These are phyloP conservation scores for Cardinalis cardinalis DNA, from an alignment of 2,113 vertebrate genomes.

Conservation along the genomic window DNA sequence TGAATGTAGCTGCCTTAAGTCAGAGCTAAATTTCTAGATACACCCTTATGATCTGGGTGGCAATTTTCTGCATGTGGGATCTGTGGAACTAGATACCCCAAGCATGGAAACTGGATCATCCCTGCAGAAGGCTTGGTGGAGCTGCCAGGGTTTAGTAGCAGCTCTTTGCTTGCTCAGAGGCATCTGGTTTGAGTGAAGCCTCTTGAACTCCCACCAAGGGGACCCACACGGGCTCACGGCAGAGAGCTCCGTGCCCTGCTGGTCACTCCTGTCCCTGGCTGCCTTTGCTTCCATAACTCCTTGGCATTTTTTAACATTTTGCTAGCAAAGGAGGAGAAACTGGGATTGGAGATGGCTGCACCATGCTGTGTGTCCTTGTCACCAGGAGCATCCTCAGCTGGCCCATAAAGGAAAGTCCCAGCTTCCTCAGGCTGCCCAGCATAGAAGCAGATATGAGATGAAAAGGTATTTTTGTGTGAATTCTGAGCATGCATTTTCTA, in stretches of 20 bases:
- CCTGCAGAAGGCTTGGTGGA: background rate
- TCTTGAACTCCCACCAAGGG: background rate
- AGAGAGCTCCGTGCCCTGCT: background rate
- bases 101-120: background rate
- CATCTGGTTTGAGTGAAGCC: constrained; percentile 30
- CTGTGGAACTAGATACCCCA: background rate
- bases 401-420: background rate
- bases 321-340: background rate
- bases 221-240: background rate
- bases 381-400: background rate
- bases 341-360: background rate
- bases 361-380: background rate
- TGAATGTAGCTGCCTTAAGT: background rate
- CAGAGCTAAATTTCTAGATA: background rate
- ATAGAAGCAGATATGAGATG: background rate
- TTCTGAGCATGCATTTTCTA: background rate
- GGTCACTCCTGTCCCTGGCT: background rate
- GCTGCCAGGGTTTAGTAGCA: background rate
- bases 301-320: background rate
- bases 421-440: background rate
- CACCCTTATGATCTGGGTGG: background rate
- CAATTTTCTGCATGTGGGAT: background rate
- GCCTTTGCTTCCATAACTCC: background rate
- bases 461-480: background rate
- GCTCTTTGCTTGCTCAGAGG: background rate